phyloP scores from a whole-genome alignment of 2,888 invertebrate species.

The Meteorus cinctellus region DNA sequence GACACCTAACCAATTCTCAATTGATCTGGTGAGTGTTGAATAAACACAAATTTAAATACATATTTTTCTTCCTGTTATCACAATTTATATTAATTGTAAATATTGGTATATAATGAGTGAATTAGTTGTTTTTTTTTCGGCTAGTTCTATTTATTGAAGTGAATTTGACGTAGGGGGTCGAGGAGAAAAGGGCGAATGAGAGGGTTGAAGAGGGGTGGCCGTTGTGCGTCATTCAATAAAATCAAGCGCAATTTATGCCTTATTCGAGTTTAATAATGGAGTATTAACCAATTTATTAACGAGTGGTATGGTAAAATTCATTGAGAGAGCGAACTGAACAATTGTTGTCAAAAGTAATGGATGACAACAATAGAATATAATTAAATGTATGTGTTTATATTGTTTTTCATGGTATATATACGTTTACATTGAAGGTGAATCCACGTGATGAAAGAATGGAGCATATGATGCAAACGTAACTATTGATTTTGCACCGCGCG shows the following conservation, averaged over 20 bases:
- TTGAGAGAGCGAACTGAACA: too few species aligned
- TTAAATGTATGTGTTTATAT: not conserved
- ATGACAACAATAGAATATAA: not conserved
- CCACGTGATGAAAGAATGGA: constrained; percentile 52
- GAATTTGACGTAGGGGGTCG: too few species aligned
- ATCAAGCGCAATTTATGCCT: not conserved
- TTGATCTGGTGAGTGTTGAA: not conserved
- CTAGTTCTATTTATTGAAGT: too few species aligned
- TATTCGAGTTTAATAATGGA: not conserved
- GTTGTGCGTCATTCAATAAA: constrained; percentile 11
- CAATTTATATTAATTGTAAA: not conserved
- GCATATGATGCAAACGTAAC: constrained; percentile 59
- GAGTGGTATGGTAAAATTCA: not conserved
- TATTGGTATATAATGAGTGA: too few species aligned
- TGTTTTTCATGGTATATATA: not conserved
- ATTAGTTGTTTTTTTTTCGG: too few species aligned
- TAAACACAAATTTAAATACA: not conserved
- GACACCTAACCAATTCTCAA: not conserved
- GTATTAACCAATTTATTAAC: not conserved
- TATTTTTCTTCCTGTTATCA: not conserved
- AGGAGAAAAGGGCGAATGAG: too few species aligned
- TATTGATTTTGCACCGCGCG: constrained; percentile 64
- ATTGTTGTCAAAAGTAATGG: too few species aligned
- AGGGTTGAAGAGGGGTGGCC: not conserved
- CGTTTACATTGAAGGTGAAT: not conserved